phyloP scores from a whole-genome alignment of 2,888 invertebrate genomes.

The Tillus elongatus region DNA sequence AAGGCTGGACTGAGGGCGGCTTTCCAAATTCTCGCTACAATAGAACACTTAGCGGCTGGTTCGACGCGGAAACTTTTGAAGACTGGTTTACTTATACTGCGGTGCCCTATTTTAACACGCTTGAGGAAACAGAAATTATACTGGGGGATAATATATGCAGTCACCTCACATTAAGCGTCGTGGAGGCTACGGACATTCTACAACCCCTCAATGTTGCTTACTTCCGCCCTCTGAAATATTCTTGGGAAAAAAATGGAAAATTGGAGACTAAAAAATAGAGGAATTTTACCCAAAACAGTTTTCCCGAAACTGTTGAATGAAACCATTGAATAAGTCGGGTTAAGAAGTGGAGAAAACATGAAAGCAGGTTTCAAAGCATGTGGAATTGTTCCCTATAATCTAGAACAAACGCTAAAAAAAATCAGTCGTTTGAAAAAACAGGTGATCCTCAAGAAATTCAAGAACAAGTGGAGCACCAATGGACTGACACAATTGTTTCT shows the following conservation, averaged over 20 bases:
- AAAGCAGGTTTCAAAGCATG: slow-evolving; percentile 6
- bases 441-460: no score
- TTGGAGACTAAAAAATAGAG: slow-evolving; percentile 12
- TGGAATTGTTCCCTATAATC: no score
- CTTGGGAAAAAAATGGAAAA: slow-evolving; percentile 4
- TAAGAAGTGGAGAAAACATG: background rate
- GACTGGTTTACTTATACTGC: slow-evolving; percentile 14
- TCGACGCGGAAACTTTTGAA: slow-evolving; percentile 13
- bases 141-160: slow-evolving; percentile 30
- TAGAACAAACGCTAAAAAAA: no score
- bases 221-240: no score
- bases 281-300: slow-evolving; percentile 14
- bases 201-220: no score
- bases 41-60: slow-evolving; percentile 16
- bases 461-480: no score
- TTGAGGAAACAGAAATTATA: slow-evolving; percentile 21
- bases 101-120: slow-evolving; percentile 14
- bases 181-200: slow-evolving; percentile 23
- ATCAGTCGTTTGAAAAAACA: no score
- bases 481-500: no score
- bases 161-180: slow-evolving; percentile 21
- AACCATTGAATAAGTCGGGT: slow-evolving; percentile 4
- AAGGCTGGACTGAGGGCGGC: no score
- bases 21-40: no score
- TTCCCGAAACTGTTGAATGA: slow-evolving; percentile 13